Evolutionary conservation across 2,888 invertebrate species (phyloP).

Genomic region (Callyntrura sp.): DNA sequence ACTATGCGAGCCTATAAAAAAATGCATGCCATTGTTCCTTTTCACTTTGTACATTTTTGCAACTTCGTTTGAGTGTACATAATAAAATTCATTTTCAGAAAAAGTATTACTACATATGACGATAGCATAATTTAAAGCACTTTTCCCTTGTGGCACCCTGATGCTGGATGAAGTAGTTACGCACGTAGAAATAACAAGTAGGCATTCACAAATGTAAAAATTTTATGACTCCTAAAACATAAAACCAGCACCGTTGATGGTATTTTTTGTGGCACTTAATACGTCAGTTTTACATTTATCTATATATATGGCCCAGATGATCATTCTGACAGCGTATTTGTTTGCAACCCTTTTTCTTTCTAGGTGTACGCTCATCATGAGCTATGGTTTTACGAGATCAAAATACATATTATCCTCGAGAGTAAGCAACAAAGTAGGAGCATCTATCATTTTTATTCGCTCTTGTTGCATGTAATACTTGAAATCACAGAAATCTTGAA

Average conservation of each 20-base stretch:
- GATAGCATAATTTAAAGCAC: background rate
- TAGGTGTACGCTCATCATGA: background rate
- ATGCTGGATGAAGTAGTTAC: background rate
- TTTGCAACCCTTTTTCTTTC: slow-evolving; percentile 44
- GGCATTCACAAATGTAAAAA: background rate
- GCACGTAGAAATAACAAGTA: background rate
- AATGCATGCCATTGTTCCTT: background rate
- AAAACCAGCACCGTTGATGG: slow-evolving; percentile 32
- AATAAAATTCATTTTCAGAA: background rate
- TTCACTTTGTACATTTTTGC: background rate
- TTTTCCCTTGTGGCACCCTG: background rate
- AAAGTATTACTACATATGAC: background rate
- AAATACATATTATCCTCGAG: background rate
- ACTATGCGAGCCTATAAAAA: background rate
- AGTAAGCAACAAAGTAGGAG: background rate
- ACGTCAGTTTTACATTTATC: slow-evolving; percentile 43
- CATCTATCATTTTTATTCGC: background rate
- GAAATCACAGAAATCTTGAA: slow-evolving; percentile 17
- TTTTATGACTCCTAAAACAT: slow-evolving; percentile 21
- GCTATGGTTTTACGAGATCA: slow-evolving; percentile 24
- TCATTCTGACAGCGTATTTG: slow-evolving; percentile 47
- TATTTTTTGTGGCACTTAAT: slow-evolving; percentile 36
- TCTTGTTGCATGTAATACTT: background rate
- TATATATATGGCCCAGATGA: slow-evolving; percentile 5
- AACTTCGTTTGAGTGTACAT: background rate